Base-by-base conservation (phyloP, 2,797 vertebrate genomes). In the Todus mexicanus region DNA sequence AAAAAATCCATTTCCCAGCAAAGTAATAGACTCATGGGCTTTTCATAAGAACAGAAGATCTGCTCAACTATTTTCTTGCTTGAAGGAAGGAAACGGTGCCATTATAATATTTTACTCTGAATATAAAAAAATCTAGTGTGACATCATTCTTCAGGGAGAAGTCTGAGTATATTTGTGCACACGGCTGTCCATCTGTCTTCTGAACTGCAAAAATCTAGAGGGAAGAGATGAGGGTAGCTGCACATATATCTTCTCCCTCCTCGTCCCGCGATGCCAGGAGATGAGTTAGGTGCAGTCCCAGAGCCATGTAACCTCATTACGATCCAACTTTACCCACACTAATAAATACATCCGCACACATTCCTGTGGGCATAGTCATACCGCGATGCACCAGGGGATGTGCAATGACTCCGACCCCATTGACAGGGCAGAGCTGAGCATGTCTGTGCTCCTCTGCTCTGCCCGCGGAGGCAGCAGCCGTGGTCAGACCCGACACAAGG, bases 401-500 rank as follows among this genome's bases (percentile, higher is more conserved):
- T 7, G 1, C 65, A 5, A 4, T 45, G 53, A 14, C 71, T 53
- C 54, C 47, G 33, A 33, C 3, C 54, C 53, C n/a, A 1, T 10
- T 15, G 5, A 4, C 3, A 2, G 57, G 66, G 54, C 88, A 79
- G 47, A 29, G 69, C n/a, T 20, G 38, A 70, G 38, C 3, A 0
- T 1, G 0, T 5, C 79, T 56, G 38, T 35, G 76, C 53, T 21
- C 31, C 73, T n/a, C 64, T 60, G 40, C 47, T 43, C 59, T 45
- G 76, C 47, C 68, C 37, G 21, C n/a, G 38, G 26, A 40, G 54
- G 47, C 59, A 66, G 66, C 53, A 50, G 61, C 47, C 54, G 5
- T 0, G 1, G 26, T 9, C 81, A 47, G 21, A 61, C 5, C 47
- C 4, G 1, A 12, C 1, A 4, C n/a, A 2, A 1, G 1, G 43